Evolutionary conservation across 1,140 invertebrate species (phyloP).

Genomic region (Drosophila azteca): DNA sequence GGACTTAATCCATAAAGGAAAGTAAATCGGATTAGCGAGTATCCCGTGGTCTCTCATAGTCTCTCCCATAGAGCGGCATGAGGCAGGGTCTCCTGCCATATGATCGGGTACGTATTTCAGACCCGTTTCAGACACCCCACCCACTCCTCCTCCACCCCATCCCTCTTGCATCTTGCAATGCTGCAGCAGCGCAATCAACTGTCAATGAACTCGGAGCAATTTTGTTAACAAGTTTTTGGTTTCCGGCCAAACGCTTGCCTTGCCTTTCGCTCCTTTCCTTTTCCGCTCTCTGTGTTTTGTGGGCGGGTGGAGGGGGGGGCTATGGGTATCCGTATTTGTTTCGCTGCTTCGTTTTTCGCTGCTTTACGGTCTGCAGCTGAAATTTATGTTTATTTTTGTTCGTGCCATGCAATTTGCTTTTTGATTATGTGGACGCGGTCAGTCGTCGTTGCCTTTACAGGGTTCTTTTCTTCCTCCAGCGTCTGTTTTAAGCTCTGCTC

Average conservation of each 20-base stretch:
- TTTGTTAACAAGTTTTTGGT: slow-evolving; percentile 53
- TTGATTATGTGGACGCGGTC: slow-evolving; percentile 53
- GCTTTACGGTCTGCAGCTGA: slow-evolving; percentile 39
- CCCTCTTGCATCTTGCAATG: slow-evolving; percentile 22
- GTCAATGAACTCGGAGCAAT: slow-evolving; percentile 56
- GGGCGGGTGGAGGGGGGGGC: too few species aligned
- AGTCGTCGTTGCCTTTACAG: slow-evolving; percentile 17
- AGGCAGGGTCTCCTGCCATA: slow-evolving; percentile 12
- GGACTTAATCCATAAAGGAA: too few species aligned
- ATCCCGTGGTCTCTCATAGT: too few species aligned
- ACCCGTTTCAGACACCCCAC: too few species aligned
- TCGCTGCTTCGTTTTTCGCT: slow-evolving; percentile 27
- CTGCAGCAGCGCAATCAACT: slow-evolving; percentile 38
- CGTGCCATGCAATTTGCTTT: slow-evolving; percentile 52
- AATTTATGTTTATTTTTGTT: slow-evolving; percentile 57
- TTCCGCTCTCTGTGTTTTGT: background rate
- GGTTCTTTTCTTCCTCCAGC: background rate
- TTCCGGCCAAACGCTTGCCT: slow-evolving; percentile 31
- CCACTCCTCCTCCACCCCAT: background rate
- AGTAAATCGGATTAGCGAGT: too few species aligned
- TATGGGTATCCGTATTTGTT: slow-evolving; percentile 6
- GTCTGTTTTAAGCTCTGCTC: too few species aligned
- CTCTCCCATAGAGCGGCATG: too few species aligned
- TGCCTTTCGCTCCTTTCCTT: background rate
- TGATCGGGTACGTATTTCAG: slow-evolving; percentile 28